These are phyloP conservation scores for Anolis carolinensis DNA, from an alignment of 2,113 vertebrate genomes.

Conservation along the genomic window DNA sequence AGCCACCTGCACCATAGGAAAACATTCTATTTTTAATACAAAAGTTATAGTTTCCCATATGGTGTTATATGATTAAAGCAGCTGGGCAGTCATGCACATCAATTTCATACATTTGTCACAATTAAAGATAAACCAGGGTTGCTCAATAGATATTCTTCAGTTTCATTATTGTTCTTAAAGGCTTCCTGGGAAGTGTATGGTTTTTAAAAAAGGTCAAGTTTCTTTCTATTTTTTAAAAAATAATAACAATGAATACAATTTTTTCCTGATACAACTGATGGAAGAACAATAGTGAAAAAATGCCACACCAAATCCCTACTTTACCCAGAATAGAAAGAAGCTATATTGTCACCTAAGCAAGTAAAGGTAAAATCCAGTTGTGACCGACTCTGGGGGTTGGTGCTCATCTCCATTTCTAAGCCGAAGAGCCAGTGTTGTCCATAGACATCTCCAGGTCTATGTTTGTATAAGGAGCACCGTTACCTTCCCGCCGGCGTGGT, in stretches of 20 bases:
- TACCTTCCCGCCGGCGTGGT: no score
- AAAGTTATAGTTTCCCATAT: neutral
- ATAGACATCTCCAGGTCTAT: no score
- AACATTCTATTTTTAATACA: conserved; percentile 18
- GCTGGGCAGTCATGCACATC: neutral
- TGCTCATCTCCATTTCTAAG: no score
- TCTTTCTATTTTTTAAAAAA: neutral
- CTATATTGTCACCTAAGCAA: neutral
- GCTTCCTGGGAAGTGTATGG: neutral
- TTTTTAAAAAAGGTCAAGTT: neutral
- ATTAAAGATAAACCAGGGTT: conserved; percentile 20
- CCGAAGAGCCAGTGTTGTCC: no score
- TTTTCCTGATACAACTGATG: neutral
- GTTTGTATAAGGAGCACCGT: no score
- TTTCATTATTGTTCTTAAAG: neutral
- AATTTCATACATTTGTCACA: conserved; percentile 6
- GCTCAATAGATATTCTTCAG: neutral
- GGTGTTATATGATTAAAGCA: neutral
- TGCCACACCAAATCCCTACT: neutral
- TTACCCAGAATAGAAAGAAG: neutral
- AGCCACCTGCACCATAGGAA: neutral
- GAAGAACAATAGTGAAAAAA: neutral
- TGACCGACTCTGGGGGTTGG: no score
- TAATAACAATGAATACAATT: neutral
- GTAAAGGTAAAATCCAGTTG: no score